A percentile compares a stretch with the other conserved stretches of the same genome.
phyloP scores from a whole-genome alignment of 2,888 invertebrate species.

The Melangyna quadrimaculata region DNA sequence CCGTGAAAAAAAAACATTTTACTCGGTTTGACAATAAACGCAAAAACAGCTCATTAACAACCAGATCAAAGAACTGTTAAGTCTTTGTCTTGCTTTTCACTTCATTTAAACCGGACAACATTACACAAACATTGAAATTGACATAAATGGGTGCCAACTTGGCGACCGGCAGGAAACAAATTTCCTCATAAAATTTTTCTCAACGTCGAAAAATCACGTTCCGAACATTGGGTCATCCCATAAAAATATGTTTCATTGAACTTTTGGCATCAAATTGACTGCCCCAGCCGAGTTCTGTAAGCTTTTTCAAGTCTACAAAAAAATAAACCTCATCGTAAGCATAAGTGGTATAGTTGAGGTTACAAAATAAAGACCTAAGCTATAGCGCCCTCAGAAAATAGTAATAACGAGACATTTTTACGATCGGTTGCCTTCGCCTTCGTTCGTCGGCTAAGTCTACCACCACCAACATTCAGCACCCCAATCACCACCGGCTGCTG shows the following conservation, averaged over 20 bases:
- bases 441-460: background rate
- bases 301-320: background rate
- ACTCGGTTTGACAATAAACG: background rate
- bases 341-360: background rate
- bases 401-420: conserved; percentile 5
- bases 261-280: conserved; percentile 28
- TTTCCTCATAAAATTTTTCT: conserved; percentile 54
- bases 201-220: conserved; percentile 57
- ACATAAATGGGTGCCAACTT: conserved; percentile 10
- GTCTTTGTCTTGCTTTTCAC: background rate
- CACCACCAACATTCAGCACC: background rate
- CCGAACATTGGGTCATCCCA: conserved; percentile 50
- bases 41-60: background rate
- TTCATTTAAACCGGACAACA: background rate
- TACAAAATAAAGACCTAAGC: background rate
- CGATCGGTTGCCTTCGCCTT: conserved; percentile 3
- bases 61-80: background rate
- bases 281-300: background rate
- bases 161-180: conserved; percentile 24
- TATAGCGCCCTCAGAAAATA: background rate
- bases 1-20: background rate
- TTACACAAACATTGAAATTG: background rate
- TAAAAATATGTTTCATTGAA: conserved; percentile 66
- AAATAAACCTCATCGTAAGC: background rate
- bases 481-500: background rate